Percentiles rank a stretch among this genome's conserved stretches.
Conservation (phyloP, 1,140 invertebrate genomes). For the Nymphalis io region DNA sequence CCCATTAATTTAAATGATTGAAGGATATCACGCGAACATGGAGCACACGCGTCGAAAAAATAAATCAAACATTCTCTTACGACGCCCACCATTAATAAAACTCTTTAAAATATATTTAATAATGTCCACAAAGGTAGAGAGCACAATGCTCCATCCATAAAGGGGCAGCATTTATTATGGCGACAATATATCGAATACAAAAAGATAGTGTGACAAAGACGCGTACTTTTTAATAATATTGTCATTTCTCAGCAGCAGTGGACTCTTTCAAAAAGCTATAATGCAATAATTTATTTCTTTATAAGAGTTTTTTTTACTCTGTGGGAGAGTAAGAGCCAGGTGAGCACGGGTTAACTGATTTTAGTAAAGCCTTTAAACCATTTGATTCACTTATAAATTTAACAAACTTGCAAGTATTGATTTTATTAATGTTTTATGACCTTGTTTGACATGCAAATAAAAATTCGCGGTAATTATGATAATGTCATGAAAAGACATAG, state of each 20-base stretch:
- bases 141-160: slow-evolving; percentile 75
- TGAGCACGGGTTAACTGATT: slow-evolving; percentile 74
- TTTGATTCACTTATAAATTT: slow-evolving; percentile 27
- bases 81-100: slow-evolving; percentile 80
- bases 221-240: slow-evolving; percentile 81
- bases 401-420: not conserved
- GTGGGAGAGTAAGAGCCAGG: slow-evolving; percentile 68
- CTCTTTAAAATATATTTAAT: slow-evolving; percentile 81
- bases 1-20: slow-evolving; percentile 59
- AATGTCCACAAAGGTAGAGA: slow-evolving; percentile 76
- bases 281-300: slow-evolving; percentile 81
- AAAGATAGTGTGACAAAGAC: slow-evolving; percentile 79
- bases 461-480: not conserved
- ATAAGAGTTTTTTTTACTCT: slow-evolving; percentile 75
- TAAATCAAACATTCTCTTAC: slow-evolving; percentile 75
- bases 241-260: slow-evolving; percentile 80
- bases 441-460: not conserved
- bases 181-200: slow-evolving; percentile 80
- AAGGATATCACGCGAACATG: slow-evolving; percentile 60
- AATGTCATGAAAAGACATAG: not conserved
- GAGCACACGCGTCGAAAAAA: slow-evolving; percentile 79
- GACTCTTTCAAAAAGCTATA: slow-evolving; percentile 80
- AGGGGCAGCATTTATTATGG: slow-evolving; percentile 79
- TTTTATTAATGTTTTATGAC: not conserved
- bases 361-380: slow-evolving; percentile 46